phyloP scores from a whole-genome alignment of 2,797 vertebrate genomes.

The Molossus molossus region DNA sequence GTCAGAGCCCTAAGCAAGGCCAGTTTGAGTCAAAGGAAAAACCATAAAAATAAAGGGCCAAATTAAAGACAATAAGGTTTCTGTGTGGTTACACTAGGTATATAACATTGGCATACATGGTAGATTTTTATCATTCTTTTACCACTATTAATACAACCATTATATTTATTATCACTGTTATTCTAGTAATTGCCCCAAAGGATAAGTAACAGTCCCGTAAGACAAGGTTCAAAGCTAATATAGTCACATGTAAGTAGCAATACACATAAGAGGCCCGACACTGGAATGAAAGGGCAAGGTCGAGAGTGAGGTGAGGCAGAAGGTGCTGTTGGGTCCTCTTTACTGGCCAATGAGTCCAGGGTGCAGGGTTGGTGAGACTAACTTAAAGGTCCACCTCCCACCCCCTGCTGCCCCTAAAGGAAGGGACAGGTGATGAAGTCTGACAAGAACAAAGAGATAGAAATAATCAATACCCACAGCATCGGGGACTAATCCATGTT shows the following conservation, averaged over 20 bases:
- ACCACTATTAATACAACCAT: background rate
- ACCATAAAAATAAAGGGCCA: background rate
- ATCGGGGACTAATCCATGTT: background rate
- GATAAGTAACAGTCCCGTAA: background rate
- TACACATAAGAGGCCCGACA: background rate
- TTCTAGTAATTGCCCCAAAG: background rate
- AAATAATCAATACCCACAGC: background rate
- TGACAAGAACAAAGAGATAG: background rate
- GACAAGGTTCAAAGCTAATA: background rate
- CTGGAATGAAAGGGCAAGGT: background rate
- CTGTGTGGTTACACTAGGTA: background rate
- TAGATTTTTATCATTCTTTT: background rate
- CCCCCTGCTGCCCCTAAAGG: background rate
- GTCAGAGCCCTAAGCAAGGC: background rate
- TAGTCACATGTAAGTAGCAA: background rate
- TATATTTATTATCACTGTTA: background rate
- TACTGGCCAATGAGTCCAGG: background rate
- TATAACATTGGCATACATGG: background rate
- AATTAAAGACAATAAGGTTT: background rate
- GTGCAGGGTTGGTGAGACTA: background rate
- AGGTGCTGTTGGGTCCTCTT: background rate
- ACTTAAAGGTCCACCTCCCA: background rate
- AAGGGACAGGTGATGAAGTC: background rate
- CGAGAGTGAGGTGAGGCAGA: background rate
- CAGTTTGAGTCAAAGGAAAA: background rate